A percentile compares a stretch with the other conserved stretches of the same genome.
These are phyloP conservation scores for Eubasilissa splendida DNA, from an alignment of 2,888 invertebrate species.

Conservation along the genomic window DNA sequence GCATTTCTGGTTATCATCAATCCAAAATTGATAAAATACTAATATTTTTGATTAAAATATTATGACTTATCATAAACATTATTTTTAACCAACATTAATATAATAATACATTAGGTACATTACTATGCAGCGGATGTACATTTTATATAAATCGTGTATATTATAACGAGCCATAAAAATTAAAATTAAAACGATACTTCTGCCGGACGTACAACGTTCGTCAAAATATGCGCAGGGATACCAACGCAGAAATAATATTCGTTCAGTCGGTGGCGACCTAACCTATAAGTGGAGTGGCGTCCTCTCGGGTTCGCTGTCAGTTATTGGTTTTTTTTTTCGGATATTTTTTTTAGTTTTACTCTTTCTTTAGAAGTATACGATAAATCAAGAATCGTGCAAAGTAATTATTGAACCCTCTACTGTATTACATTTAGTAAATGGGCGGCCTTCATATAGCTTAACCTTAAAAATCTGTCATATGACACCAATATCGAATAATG, in stretches of 20 bases:
- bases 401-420: background rate
- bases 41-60: no score
- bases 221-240: constrained; percentile 12
- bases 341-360: constrained; percentile 25
- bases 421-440: constrained; percentile 23
- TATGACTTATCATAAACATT: no score
- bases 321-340: constrained; percentile 33
- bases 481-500: constrained; percentile 16
- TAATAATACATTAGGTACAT: no score
- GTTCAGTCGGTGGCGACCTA: constrained; percentile 45
- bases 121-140: no score
- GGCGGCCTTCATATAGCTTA: constrained; percentile 39
- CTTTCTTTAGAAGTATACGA: background rate
- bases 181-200: background rate
- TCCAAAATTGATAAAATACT: no score
- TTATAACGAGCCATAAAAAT: background rate
- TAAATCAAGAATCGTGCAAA: constrained; percentile 3
- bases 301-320: constrained; percentile 44
- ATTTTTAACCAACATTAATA: no score
- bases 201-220: constrained; percentile 23
- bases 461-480: constrained; percentile 33
- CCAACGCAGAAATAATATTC: constrained; percentile 28
- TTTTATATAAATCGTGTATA: no score
- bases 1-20: no score
- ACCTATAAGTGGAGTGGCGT: constrained; percentile 51